Percentiles rank a stretch among this genome's conserved stretches.
These are phyloP conservation scores for Carettochelys insculpta DNA, from an alignment of 2,113 vertebrate genomes.

Conservation along the genomic window DNA sequence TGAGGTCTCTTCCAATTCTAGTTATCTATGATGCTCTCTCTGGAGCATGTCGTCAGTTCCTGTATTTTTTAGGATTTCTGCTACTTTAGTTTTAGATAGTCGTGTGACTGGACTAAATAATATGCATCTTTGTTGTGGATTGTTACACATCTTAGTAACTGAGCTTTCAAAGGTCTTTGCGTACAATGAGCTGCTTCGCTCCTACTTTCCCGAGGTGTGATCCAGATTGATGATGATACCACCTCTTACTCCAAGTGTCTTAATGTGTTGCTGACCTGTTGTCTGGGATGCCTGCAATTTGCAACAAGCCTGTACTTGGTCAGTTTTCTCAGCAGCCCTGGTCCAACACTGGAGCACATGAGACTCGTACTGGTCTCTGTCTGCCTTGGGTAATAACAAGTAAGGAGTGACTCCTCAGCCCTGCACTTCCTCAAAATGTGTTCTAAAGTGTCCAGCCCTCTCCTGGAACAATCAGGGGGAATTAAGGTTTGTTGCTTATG, in stretches of 20 bases:
- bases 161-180: not conserved
- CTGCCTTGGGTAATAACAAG: not conserved
- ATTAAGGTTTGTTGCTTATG: not conserved
- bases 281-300: not conserved
- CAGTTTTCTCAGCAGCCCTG: not conserved
- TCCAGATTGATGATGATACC: too few species aligned
- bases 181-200: not conserved
- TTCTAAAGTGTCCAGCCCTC: not conserved
- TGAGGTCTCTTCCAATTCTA: too few species aligned
- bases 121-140: fast-evolving
- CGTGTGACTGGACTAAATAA: fast-evolving
- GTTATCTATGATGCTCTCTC: too few species aligned
- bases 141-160: not conserved
- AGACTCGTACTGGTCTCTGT: too few species aligned
- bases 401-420: not conserved
- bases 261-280: not conserved
- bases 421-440: not conserved
- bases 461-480: not conserved
- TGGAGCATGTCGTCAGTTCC: not conserved
- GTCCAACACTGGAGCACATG: not conserved
- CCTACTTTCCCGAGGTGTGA: too few species aligned
- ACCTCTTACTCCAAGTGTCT: not conserved
- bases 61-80: fast-evolving
- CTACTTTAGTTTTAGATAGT: not conserved
- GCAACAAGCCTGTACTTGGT: not conserved